These are phyloP conservation scores for Phortica okadai DNA, from an alignment of 2,888 invertebrate genomes.

Conservation along the genomic window DNA sequence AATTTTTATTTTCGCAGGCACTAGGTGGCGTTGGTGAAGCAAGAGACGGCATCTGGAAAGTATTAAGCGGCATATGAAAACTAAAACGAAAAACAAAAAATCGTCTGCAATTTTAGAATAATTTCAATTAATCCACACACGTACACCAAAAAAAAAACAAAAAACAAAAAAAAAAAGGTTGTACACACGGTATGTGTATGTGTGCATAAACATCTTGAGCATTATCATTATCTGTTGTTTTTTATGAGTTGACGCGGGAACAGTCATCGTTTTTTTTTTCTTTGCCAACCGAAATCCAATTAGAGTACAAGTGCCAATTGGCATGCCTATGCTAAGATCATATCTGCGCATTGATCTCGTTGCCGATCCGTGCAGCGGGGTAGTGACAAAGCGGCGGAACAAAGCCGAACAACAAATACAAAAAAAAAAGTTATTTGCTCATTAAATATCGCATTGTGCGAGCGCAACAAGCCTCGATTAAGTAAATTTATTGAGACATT, in stretches of 20 bases:
- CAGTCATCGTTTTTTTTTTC: background rate
- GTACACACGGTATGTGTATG: background rate
- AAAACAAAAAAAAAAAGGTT: no score
- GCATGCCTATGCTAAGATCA: conserved; percentile 53
- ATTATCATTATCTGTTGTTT: conserved; percentile 22
- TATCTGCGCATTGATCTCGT: conserved; percentile 29
- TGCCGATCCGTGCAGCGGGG: background rate
- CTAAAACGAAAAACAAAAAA: no score
- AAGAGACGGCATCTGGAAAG: conserved; percentile 45
- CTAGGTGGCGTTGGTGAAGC: conserved; percentile 1
- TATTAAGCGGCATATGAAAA: conserved; percentile 32
- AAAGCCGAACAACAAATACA: background rate
- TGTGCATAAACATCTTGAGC: background rate
- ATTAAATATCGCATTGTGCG: conserved; percentile 1
- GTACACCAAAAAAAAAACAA: background rate
- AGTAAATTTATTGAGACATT: conserved; percentile 51
- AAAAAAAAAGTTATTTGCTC: background rate
- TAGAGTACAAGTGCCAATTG: conserved; percentile 63
- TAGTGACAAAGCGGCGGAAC: background rate
- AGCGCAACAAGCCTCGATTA: conserved; percentile 45
- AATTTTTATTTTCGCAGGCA: conserved; percentile 42
- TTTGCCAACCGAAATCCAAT: conserved; percentile 54
- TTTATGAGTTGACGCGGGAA: conserved; percentile 9
- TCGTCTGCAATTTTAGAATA: background rate
- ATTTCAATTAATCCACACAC: conserved; percentile 22